Evolutionary conservation across 2,888 invertebrate species (phyloP).

Genomic region (Abscondita cerata): DNA sequence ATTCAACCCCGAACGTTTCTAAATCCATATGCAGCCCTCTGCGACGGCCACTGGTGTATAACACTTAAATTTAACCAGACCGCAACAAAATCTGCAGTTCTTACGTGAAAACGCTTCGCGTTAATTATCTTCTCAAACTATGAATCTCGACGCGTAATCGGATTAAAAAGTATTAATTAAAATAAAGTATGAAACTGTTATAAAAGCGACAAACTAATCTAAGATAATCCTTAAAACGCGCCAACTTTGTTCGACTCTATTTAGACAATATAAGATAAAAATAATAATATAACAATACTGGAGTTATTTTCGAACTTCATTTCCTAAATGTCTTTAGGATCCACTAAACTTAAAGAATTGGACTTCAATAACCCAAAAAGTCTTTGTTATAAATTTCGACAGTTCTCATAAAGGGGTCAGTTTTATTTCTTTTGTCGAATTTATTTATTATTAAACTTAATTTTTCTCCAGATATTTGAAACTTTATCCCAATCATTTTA

Average conservation of each 20-base stretch:
- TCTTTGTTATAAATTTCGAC: conserved; percentile 10
- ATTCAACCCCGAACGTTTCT: conserved; percentile 46
- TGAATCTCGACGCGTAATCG: conserved; percentile 16
- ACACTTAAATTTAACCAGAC: conserved; percentile 11
- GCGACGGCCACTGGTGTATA: conserved; percentile 23
- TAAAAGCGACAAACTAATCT: conserved; percentile 7
- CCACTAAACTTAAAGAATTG: conserved; percentile 12
- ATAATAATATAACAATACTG: conserved; percentile 26
- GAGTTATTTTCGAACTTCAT: conserved; percentile 24
- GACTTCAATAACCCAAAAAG: conserved; percentile 14
- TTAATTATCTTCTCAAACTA: neutral
- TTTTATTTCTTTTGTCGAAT: neutral
- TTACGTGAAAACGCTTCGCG: neutral
- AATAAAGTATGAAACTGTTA: conserved; percentile 23
- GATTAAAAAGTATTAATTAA: conserved; percentile 19
- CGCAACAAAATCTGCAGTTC: conserved; percentile 20
- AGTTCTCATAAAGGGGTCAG: conserved; percentile 9
- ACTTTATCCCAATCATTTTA: neutral
- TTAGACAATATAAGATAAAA: conserved; percentile 27
- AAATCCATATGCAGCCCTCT: conserved; percentile 49
- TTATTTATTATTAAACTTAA: conserved; percentile 3
- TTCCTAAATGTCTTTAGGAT: conserved; percentile 30
- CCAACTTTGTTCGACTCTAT: conserved; percentile 26
- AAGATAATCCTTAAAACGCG: conserved; percentile 30
- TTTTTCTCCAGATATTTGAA: neutral